Percentiles rank a stretch among this genome's conserved stretches.
These are phyloP conservation scores for Gymnopithys bicolor DNA, from an alignment of 2,797 vertebrate genomes.

Conservation along the genomic window DNA sequence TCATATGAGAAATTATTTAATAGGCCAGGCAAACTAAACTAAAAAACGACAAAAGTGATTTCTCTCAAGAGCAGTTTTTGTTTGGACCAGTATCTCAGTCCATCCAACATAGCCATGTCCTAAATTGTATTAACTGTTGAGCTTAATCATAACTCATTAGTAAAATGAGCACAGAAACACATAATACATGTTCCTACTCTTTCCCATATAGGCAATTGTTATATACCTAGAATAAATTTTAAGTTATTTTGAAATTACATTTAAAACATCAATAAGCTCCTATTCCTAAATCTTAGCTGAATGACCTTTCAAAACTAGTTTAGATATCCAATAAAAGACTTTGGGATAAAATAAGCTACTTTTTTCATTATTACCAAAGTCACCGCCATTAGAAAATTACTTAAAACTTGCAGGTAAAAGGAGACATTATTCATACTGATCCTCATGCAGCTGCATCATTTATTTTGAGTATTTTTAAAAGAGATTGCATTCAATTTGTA, in stretches of 20 bases:
- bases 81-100: not conserved
- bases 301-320: not conserved
- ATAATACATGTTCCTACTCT: not conserved
- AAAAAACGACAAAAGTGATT: not conserved
- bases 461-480: not conserved
- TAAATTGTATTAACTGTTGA: not conserved
- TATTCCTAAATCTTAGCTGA: not conserved
- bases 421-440: not conserved
- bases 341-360: not conserved
- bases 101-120: accelerated
- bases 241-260: not conserved
- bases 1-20: not conserved
- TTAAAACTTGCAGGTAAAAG: not conserved
- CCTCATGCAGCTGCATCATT: not conserved
- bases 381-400: not conserved
- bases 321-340: not conserved
- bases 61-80: not conserved
- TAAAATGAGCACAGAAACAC: not conserved
- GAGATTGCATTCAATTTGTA: not conserved
- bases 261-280: not conserved
- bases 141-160: not conserved
- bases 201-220: not conserved
- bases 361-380: not conserved
- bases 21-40: not conserved
- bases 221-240: not conserved